Conservation (phyloP, 2,113 vertebrate genomes). For the Nansenia antarctica region DNA sequence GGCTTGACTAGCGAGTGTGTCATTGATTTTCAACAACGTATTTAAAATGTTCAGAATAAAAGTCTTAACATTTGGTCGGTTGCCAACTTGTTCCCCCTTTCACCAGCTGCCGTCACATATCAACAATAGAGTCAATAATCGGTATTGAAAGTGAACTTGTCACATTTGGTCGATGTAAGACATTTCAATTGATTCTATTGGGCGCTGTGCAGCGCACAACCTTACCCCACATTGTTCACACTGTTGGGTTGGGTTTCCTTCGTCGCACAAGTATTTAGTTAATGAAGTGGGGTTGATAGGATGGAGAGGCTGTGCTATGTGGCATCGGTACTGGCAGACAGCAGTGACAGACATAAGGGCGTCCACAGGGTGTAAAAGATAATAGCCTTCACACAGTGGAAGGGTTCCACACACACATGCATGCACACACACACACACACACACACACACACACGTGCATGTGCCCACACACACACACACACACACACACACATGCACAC, state of each 20-base stretch:
- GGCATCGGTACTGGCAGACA: constrained; percentile 31
- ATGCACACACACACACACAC: too few species aligned
- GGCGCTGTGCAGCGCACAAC: not conserved
- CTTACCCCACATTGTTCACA: not conserved
- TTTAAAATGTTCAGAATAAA: too few species aligned
- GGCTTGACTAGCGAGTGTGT: too few species aligned
- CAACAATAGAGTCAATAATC: too few species aligned
- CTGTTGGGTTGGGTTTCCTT: not conserved
- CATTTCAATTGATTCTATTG: constrained; percentile 2
- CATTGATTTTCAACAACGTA: too few species aligned
- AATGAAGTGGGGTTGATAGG: constrained; percentile 44
- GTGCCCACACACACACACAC: too few species aligned
- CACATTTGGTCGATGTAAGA: constrained; percentile 10
- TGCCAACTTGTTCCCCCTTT: too few species aligned
- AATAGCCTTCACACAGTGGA: constrained; percentile 45
- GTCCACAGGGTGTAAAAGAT: constrained; percentile 52
- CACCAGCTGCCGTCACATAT: too few species aligned
- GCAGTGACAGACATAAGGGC: constrained; percentile 18
- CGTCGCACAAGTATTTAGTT: constrained; percentile 22
- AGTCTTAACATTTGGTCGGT: too few species aligned
- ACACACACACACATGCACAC: too few species aligned
- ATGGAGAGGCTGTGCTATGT: constrained; percentile 31
- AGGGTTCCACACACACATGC: too few species aligned
- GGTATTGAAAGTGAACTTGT: not conserved
- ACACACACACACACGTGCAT: too few species aligned